A percentile compares a stretch with the other conserved stretches of the same genome.
Evolutionary conservation across 53 echinoderm and acorn worm species (phyloP).

Genomic region (Mesocentrotus franciscanus): DNA sequence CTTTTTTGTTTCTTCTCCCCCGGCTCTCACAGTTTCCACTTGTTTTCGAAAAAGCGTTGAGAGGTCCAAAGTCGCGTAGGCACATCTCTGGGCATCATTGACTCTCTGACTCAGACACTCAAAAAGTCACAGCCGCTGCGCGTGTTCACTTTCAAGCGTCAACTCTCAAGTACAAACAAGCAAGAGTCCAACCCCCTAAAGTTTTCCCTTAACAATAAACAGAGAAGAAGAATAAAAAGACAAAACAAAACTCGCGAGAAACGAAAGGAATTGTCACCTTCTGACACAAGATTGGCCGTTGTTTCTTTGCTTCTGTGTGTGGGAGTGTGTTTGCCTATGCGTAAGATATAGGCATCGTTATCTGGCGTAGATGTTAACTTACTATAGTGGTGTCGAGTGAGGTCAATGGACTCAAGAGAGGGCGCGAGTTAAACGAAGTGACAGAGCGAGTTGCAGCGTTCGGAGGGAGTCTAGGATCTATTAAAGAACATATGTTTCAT

Average conservation of each 20-base stretch:
- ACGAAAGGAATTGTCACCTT: not conserved
- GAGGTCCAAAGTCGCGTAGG: not conserved
- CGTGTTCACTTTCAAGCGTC: not conserved
- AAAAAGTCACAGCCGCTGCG: not conserved
- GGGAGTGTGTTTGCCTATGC: constrained; percentile 1
- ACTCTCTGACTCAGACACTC: not conserved
- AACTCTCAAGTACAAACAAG: not conserved
- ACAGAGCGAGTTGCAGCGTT: not conserved
- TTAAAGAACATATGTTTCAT: not conserved
- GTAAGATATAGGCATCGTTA: not conserved
- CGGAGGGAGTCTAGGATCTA: not conserved
- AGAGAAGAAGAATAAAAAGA: not conserved
- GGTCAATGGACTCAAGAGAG: not conserved
- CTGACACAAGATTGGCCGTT: not conserved
- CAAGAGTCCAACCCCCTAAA: not conserved
- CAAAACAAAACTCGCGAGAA: not conserved
- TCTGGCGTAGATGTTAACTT: not conserved
- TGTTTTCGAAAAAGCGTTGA: not conserved
- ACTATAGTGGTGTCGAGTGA: not conserved
- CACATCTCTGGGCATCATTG: not conserved
- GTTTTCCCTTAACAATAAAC: not conserved
- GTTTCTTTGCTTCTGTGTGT: not conserved
- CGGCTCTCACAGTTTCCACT: not conserved
- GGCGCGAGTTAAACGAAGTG: not conserved
- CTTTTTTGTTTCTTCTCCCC: not conserved